Evolutionary conservation across 2,113 vertebrate species (phyloP), one percentile per base, ranked within the genome.

Genomic region (Serilophus lunatus): DNA sequence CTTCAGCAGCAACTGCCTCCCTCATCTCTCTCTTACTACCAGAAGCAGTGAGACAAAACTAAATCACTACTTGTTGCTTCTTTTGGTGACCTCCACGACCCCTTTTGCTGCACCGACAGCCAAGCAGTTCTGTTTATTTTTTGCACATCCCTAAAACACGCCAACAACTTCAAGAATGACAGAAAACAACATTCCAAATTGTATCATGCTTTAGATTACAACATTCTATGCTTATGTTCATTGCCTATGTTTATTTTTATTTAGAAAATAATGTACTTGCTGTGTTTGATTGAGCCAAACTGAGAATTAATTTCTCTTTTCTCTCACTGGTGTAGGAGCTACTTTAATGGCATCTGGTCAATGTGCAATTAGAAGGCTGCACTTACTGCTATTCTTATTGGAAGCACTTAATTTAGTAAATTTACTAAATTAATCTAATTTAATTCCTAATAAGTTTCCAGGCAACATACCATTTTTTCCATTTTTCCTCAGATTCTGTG

Each of bases 201-300:
- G 31, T 90, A 83, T 92, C 82, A 68, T 82, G 44, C 86, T 94
- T 96, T 92, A 79, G 92, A 96, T 90, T 82, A 71, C 95, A 93
- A 89, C 45, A 90, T 89, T 91, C 95, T 87, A 49, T 93, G 96
- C 38, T 60, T 96, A 50, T 69, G 88, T 96, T 97, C 96, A 95
- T 97, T 94, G 79, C 35, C 53, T 92, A 6, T 66, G 88, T 94
- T 97, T 96, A 63, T 97, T 97, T 97, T 95, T 92, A 86, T 95
- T 91, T 92, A 33, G n/a, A 69, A 96, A 95, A 44, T 87, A 71
- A 95, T 96, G 89, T 89, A 91, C 53, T 71, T 82, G 53, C 88
- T 96, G 82, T 76, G 88, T 94, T 86, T 96, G 95, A 90, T 74
- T 92, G 95, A 93, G 88, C 88, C 92, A 94, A 97, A 93, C 38